Base-by-base conservation (phyloP, 1,140 invertebrate species). In the Pomacea maculata region DNA sequence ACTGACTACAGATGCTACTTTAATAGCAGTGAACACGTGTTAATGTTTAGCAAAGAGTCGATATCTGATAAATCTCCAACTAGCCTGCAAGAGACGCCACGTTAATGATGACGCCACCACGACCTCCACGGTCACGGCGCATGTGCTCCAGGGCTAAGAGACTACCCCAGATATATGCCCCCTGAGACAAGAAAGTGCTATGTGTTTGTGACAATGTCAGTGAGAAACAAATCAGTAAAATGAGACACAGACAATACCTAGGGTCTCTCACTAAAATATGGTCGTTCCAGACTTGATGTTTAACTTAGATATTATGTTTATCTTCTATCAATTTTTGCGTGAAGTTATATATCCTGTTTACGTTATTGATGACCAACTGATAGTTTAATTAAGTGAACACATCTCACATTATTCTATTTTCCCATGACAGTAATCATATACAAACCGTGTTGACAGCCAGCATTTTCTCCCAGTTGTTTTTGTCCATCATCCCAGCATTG, bases 401-500 rank as follows among this genome's bases (percentile, higher is more conserved):
- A 45, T 45, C 34, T 45, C 2, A 45, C 2, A 45, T 45, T 45
- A 6, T 45, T 45, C 0, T 45, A 4, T 45, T 45, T 45, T 0
- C 1, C 1, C 34, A 4, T 45, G 34, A 45, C 6, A 45, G 34
- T 45, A 0, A 1, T 45, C 34, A 65, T 65, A 65, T 14, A 21
- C 68, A 21, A 34, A 19, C 68, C 68, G 10, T 25, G 45, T 71
- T 71, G n/a, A 71, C 45, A 25, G 68, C 68, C 5, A 83, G 54
- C 74, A 78, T 77, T 55, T 78, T 80, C 70, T 70, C 64, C 82
- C 82, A 83, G 65, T 34, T 12, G 9, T 55, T 73, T 67, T 83
- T 75, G 63, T 78, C 65, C 65, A 81, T 61, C 45, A 83, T 77
- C n/a, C 82, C 82, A 25, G 82, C 82, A 73, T 83, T 83, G 79